Evolutionary conservation across 2,113 vertebrate genomes (phyloP).

Genomic region (Melozone crissalis): DNA sequence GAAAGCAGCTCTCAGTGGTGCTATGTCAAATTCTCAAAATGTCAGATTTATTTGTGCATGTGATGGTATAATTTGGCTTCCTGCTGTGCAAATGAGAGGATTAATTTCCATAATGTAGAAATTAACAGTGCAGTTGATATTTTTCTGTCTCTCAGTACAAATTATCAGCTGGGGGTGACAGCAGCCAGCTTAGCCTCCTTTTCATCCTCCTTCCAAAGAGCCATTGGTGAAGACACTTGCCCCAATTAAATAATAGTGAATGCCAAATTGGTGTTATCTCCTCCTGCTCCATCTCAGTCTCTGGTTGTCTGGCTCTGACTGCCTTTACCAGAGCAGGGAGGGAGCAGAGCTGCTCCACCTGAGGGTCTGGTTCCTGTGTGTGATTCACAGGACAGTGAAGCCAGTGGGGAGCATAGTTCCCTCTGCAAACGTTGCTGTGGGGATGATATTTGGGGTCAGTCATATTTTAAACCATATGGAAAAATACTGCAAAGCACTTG

Average conservation of each 20-base stretch:
- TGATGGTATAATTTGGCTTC: slow-evolving; percentile 31
- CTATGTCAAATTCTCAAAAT: slow-evolving; percentile 18
- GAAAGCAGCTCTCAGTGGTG: background rate
- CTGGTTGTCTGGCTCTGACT: background rate
- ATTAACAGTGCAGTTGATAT: background rate
- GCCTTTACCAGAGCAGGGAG: background rate
- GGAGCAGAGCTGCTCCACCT: background rate
- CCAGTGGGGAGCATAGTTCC: rapidly evolving
- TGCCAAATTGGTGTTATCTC: background rate
- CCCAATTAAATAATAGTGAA: background rate
- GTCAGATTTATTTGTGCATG: slow-evolving; percentile 2
- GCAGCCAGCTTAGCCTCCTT: background rate
- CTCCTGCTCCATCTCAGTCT: background rate
- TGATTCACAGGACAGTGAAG: background rate
- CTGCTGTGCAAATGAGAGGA: slow-evolving; percentile 37
- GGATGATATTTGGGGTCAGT: background rate
- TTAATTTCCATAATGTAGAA: slow-evolving; percentile 40
- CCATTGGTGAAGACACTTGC: background rate
- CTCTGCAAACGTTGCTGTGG: background rate
- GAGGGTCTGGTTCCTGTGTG: background rate
- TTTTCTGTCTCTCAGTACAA: background rate
- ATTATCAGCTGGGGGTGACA: background rate
- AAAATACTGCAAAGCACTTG: background rate
- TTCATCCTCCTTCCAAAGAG: background rate
- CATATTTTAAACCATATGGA: background rate